Evolutionary conservation across 2,888 invertebrate species (phyloP).

Genomic region (Limnephilus auricula): DNA sequence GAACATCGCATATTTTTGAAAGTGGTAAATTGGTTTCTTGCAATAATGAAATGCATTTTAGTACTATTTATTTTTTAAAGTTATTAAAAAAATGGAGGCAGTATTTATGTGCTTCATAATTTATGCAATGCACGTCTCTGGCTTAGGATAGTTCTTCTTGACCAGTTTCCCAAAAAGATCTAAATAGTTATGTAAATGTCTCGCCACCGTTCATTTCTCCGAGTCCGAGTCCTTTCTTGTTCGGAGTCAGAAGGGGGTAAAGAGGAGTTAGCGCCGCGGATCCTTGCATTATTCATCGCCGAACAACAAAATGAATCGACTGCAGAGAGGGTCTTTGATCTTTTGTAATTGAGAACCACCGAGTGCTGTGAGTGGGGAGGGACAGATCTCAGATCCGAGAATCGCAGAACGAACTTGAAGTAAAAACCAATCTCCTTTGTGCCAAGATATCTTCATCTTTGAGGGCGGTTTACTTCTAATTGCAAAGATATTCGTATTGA

Average conservation of each 20-base stretch:
- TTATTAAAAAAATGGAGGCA: too few relatives aligned
- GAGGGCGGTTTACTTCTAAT: conserved; percentile 24
- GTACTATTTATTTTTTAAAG: too few relatives aligned
- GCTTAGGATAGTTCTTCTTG: not conserved
- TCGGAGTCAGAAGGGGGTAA: conserved; percentile 16
- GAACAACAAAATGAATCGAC: conserved; percentile 61
- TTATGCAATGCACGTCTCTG: not conserved
- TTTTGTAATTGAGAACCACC: conserved; percentile 63
- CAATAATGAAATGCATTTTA: too few relatives aligned
- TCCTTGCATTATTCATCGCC: conserved; percentile 63
- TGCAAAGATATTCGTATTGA: conserved; percentile 14
- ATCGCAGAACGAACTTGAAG: conserved; percentile 17
- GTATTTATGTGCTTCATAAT: too few relatives aligned
- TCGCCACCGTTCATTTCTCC: not conserved
- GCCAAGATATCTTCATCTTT: conserved; percentile 38
- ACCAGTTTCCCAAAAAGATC: not conserved
- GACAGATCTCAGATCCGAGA: not conserved
- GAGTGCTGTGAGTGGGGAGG: conserved; percentile 18
- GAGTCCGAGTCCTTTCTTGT: conserved; percentile 31
- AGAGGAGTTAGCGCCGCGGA: conserved; percentile 44
- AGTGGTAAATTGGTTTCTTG: too few relatives aligned
- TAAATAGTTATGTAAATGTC: conserved; percentile 23
- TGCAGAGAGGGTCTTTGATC: conserved; percentile 64
- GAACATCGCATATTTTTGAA: too few relatives aligned
- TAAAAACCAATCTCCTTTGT: conserved; percentile 58